Base-by-base conservation (phyloP, 35 echinoderm and acorn worm species). In the Patiria miniata region DNA sequence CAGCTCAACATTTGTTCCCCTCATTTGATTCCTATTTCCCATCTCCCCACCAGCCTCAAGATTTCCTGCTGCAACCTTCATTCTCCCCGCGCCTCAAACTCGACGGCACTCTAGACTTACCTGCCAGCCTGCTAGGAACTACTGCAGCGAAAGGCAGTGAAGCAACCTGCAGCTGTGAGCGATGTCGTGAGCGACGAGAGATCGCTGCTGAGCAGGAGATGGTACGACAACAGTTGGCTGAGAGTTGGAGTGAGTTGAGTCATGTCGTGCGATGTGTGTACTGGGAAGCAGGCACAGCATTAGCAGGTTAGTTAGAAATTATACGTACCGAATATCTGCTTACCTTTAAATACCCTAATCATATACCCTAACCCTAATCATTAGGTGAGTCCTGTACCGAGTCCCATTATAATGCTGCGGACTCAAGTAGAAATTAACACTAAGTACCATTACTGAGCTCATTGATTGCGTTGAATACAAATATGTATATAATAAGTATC, bases 171-270 rank as follows among this genome's bases (percentile, higher is more conserved):
- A 85, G 87, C 51, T 99, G 96, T 61, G 89, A 92, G 36, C 82
- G 86, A 38, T 99, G 96, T 79, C 86, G 87, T 57, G 96, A 95
- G 51, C 51, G 93, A 60, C 37, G 90, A 39, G 68, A 86, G 55
- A 99, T 99, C 52, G 88, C 93, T 33, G 93, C 96, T 6, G 95
- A 98, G 51, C 92, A 98, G 79, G 95, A 94, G 60, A 86, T 86
- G 22, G 89, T 89, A 18, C 86, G 83, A 32, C 93, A 94, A 78
- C 93, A 98, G 86, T 82, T 98, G 32, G 92, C 89, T 36, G 92
- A 91, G 51, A 89, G 87, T 57, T 98, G 95, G 95, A 91, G 89
- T 22, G 95, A 98, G 85, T 53, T 98, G 82, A 89, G 95, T 61
- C 95, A 98, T 55, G 80, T 94, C 16, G 92, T 98, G 7, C 57